Evolutionary conservation across 2,113 vertebrate genomes (phyloP), one percentile per base, ranked within the genome.

Genomic region (Sprattus sprattus): DNA sequence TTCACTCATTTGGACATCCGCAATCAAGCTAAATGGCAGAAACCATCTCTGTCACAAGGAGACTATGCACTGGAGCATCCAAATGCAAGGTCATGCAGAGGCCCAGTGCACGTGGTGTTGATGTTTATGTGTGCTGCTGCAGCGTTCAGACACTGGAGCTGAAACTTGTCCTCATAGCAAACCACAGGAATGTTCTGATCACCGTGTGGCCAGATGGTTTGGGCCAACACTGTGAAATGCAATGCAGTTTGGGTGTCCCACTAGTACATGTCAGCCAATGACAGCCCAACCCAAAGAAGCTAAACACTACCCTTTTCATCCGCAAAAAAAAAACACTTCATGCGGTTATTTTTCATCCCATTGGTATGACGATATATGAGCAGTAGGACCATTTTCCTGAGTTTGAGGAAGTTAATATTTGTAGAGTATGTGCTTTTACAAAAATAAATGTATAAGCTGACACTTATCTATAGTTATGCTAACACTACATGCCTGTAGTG

Each of bases 171-270:
- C 86, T 87, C 86, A 86, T 45, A 13, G 85, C 67, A 83, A 83
- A 83, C 89, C 87, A 86, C 89, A 88, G 88, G 90, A 92, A 92
- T 88, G 88, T 89, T 82, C 11, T 22, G 88, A 81, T 84, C 45
- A 52, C 81, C 75, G 20, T n/a, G 39, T 28, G 84, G 84, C 54
- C 82, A 87, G 85, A 60, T 44, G 28, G 71, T 81, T 82, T 50
- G 71, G 81, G 88, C 88, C 89, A 89, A 86, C 67, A 50, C 83
- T 85, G 45, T 86, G 81, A 85, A 83, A 75, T 13, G 32, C 39
- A 47, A 52, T 8, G 64, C 44, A 86, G 86, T 88, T 67, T 87
- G 82, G 83, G 60, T 50, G 75, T 81, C 85, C 81, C 46, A 75
- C 82, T 57, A 86, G 82, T 89, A 45, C 64, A 54, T 85, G 50